phyloP scores from a whole-genome alignment of 1,140 invertebrate genomes.

The Augochlora pura region DNA sequence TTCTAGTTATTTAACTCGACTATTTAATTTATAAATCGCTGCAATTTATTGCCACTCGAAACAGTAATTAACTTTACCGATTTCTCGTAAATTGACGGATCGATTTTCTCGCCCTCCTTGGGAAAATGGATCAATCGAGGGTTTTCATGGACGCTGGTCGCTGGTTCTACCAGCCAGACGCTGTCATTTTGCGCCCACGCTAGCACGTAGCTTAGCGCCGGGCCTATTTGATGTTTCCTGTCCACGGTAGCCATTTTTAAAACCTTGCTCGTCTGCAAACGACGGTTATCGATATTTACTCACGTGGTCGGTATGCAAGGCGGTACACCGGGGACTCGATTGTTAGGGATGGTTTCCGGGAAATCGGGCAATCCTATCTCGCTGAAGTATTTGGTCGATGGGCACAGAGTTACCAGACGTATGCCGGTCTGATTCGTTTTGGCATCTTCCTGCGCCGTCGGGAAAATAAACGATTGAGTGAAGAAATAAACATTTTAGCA shows the following conservation, averaged over 20 bases:
- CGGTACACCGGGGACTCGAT: neutral
- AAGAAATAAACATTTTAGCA: too few relatives aligned
- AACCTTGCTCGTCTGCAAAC: neutral
- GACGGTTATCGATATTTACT: constrained; percentile 13
- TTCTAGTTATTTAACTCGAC: too few relatives aligned
- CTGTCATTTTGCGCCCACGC: constrained; percentile 84
- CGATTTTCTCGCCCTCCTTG: constrained; percentile 12
- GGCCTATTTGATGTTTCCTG: constrained; percentile 83
- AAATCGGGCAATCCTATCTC: constrained; percentile 57
- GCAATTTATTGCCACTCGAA: too few relatives aligned
- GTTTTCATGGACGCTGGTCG: constrained; percentile 43
- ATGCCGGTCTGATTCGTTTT: constrained; percentile 73
- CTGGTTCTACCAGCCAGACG: constrained; percentile 83
- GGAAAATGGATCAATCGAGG: constrained; percentile 39
- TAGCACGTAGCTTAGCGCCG: constrained; percentile 82
- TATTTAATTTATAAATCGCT: too few relatives aligned
- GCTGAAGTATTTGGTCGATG: constrained; percentile 52
- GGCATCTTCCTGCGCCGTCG: constrained; percentile 48
- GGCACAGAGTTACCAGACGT: constrained; percentile 80
- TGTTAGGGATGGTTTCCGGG: constrained; percentile 28
- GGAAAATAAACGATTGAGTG: neutral
- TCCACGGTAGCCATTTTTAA: neutral
- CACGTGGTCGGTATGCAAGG: constrained; percentile 47
- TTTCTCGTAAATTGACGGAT: constrained; percentile 16
- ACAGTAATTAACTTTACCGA: neutral